Conservation (phyloP, 2,113 vertebrate genomes). For the Morone chrysops region DNA sequence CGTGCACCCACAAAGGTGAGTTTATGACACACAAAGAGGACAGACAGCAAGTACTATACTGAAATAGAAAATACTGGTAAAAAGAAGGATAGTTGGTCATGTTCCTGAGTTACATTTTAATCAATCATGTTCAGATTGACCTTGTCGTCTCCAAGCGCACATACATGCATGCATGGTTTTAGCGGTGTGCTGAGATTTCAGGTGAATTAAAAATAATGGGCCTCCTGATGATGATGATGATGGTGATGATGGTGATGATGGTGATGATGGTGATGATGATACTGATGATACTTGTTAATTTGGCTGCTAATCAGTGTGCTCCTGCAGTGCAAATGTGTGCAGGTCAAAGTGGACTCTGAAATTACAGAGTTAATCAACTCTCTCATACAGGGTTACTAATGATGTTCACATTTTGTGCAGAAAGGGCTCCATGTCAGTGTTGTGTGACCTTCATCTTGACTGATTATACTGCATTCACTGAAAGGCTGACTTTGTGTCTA, state of each 20-base stretch:
- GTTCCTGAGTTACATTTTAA: neutral
- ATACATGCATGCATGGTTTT: slow-evolving; percentile 13
- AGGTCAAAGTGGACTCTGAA: slow-evolving; percentile 67
- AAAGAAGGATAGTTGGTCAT: neutral
- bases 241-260: slow-evolving; percentile 45
- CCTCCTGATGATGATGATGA: slow-evolving; percentile 55
- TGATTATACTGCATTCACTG: slow-evolving; percentile 49
- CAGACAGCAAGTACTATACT: neutral
- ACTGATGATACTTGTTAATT: slow-evolving; percentile 57
- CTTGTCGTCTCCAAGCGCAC: neutral
- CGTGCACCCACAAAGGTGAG: slow-evolving; percentile 89
- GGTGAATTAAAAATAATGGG: slow-evolving; percentile 58
- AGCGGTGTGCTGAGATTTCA: slow-evolving; percentile 12
- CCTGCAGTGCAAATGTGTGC: slow-evolving; percentile 47
- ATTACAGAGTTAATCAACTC: slow-evolving; percentile 67
- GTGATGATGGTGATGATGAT: slow-evolving; percentile 43
- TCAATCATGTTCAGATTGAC: neutral
- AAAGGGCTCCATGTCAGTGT: slow-evolving; percentile 42
- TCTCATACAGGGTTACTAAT: slow-evolving; percentile 59
- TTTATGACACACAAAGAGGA: slow-evolving; percentile 40
- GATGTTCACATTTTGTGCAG: slow-evolving; percentile 53
- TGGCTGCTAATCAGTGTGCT: slow-evolving; percentile 61
- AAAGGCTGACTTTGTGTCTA: slow-evolving; percentile 54
- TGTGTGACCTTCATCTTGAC: slow-evolving; percentile 67
- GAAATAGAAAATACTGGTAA: too few relatives aligned